Percentiles rank a stretch among this genome's conserved stretches.
phyloP scores from a whole-genome alignment of 2,888 invertebrate genomes.

The Chouioia cunea region DNA sequence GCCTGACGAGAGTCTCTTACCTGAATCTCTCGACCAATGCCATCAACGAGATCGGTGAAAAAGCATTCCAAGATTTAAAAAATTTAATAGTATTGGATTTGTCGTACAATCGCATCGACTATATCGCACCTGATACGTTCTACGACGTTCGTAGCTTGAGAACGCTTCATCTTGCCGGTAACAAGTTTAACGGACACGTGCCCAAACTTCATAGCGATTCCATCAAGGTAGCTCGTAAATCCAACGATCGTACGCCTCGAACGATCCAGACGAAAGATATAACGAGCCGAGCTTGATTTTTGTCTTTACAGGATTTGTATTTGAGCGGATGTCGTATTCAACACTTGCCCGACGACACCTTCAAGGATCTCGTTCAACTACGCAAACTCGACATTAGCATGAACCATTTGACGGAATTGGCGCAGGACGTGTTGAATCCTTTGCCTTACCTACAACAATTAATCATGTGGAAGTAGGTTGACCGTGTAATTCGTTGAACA shows the following conservation, averaged over 20 bases:
- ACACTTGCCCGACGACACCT: slow-evolving; percentile 55
- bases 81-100: slow-evolving; percentile 69
- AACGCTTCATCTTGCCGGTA: slow-evolving; percentile 60
- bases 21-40: slow-evolving; percentile 68
- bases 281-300: too few relatives aligned
- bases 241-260: too few relatives aligned
- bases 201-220: slow-evolving; percentile 57
- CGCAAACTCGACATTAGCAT: slow-evolving; percentile 60
- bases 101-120: slow-evolving; percentile 68
- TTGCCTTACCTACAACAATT: slow-evolving; percentile 29
- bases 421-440: slow-evolving; percentile 28
- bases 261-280: too few relatives aligned
- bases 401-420: slow-evolving; percentile 59
- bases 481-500: too few relatives aligned
- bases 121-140: slow-evolving; percentile 67
- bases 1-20: slow-evolving; percentile 62
- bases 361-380: slow-evolving; percentile 55
- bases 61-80: slow-evolving; percentile 68
- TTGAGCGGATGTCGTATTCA: slow-evolving; percentile 59
- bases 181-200: slow-evolving; percentile 61
- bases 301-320: slow-evolving; percentile 54
- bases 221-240: slow-evolving; percentile 62
- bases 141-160: slow-evolving; percentile 57
- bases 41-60: slow-evolving; percentile 66
- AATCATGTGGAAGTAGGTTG: slow-evolving; percentile 22